Conservation (phyloP, 2,888 invertebrate genomes). For the Melipona beecheii region DNA sequence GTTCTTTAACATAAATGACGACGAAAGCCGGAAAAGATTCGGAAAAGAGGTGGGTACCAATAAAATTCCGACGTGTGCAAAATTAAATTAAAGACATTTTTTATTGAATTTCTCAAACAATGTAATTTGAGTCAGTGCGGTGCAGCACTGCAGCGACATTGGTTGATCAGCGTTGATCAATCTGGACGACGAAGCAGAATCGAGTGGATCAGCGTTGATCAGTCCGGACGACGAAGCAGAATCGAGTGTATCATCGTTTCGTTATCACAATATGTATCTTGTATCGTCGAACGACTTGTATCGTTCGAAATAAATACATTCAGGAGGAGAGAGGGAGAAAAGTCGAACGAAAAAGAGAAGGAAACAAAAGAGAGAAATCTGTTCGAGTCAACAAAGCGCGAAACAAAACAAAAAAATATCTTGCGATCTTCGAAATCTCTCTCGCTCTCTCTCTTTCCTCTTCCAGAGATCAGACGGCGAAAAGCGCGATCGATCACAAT, state of each 20-base stretch:
- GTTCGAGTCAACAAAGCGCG: not conserved
- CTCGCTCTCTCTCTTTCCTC: slow-evolving; percentile 46
- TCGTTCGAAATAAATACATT: slow-evolving; percentile 47
- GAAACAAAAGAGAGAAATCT: not conserved
- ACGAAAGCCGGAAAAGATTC: not conserved
- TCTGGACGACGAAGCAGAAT: slow-evolving; percentile 65
- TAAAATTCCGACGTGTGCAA: slow-evolving; percentile 4
- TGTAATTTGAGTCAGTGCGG: slow-evolving; percentile 58
- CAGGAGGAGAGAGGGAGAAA: slow-evolving; percentile 54
- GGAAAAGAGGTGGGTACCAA: slow-evolving; percentile 2
- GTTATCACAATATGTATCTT: slow-evolving; percentile 65
- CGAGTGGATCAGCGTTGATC: slow-evolving; percentile 64
- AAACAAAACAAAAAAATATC: slow-evolving; percentile 25
- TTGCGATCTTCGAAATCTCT: slow-evolving; percentile 43
- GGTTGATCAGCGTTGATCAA: slow-evolving; percentile 65
- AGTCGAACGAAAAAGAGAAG: not conserved
- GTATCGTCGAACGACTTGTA: slow-evolving; percentile 59
- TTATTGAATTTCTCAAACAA: slow-evolving; percentile 67
- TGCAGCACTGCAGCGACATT: slow-evolving; percentile 62
- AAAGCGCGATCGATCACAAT: slow-evolving; percentile 58
- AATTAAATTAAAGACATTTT: slow-evolving; percentile 66
- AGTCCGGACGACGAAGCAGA: slow-evolving; percentile 66
- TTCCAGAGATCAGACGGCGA: slow-evolving; percentile 64
- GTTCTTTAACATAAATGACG: not conserved
- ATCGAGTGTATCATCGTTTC: slow-evolving; percentile 64